phyloP scores from a whole-genome alignment of 2,113 vertebrate species.

The Ivindomyrus marchei region DNA sequence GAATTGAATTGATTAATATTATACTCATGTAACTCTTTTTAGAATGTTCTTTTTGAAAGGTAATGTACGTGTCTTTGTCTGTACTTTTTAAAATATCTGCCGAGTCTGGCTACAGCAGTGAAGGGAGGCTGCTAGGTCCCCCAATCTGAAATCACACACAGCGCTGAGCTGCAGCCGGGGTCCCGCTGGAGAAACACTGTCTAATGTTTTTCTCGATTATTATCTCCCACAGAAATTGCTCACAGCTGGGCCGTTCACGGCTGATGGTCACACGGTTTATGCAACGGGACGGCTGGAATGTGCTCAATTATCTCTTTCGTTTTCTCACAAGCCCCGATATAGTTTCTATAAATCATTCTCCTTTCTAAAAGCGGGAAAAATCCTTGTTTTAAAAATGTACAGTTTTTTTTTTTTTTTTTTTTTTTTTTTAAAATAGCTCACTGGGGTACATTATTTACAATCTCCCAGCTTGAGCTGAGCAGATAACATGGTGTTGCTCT shows the following conservation, averaged over 20 bases:
- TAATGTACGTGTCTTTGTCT: not conserved
- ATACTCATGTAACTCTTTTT: not conserved
- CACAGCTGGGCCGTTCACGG: constrained; percentile 65
- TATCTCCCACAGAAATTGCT: constrained; percentile 62
- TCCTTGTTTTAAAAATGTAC: constrained; percentile 29
- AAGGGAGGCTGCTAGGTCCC: not conserved
- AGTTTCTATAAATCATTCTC: constrained; percentile 53
- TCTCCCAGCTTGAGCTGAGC: constrained; percentile 22
- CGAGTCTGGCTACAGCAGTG: not conserved
- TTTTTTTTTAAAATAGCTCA: constrained; percentile 22
- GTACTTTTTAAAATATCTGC: not conserved
- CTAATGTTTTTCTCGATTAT: constrained; percentile 63
- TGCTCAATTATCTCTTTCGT: constrained; percentile 60
- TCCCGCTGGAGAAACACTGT: constrained; percentile 48
- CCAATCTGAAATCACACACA: constrained; percentile 1
- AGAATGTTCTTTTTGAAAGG: not conserved
- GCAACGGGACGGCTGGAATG: constrained; percentile 66
- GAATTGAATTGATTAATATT: not conserved
- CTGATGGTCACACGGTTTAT: constrained; percentile 56
- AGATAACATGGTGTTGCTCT: constrained; percentile 23
- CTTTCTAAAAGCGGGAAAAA: constrained; percentile 43
- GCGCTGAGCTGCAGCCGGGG: constrained; percentile 10
- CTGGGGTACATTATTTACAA: constrained; percentile 40
- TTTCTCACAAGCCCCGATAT: constrained; percentile 58
- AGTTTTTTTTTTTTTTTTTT: not conserved